These are phyloP conservation scores for Cirrhinus molitorella DNA, from an alignment of 2,797 vertebrate genomes.

Conservation along the genomic window DNA sequence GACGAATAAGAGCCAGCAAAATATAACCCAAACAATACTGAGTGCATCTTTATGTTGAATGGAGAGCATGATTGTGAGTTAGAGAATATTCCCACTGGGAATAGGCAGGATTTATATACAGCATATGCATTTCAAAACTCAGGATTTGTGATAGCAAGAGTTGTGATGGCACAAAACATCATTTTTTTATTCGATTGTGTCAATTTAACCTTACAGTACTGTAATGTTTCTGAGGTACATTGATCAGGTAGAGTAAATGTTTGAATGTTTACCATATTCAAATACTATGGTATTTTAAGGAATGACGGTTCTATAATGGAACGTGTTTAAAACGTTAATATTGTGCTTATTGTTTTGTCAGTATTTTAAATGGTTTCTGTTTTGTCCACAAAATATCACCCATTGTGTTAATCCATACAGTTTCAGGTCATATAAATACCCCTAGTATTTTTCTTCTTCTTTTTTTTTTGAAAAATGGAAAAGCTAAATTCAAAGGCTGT, in stretches of 20 bases:
- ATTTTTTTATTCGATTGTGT: background rate
- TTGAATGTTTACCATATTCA: conserved; percentile 3
- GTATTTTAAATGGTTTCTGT: background rate
- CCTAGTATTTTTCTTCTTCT: background rate
- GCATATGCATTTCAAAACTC: background rate
- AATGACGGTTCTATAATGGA: background rate
- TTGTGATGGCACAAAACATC: background rate
- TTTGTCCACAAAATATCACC: background rate
- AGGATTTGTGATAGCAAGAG: background rate
- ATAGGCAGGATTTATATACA: background rate
- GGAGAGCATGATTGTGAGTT: background rate
- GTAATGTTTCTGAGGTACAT: background rate
- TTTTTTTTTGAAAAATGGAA: background rate
- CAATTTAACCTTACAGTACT: background rate
- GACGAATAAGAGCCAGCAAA: background rate
- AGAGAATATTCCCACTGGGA: background rate
- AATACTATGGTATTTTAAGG: background rate
- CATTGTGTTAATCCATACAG: background rate
- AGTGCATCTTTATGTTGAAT: background rate
- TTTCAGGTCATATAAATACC: background rate
- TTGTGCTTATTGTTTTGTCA: background rate
- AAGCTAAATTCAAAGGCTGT: background rate
- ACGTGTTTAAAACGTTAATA: background rate
- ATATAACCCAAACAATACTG: background rate
- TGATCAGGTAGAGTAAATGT: background rate